Base-by-base conservation (phyloP, 1,140 invertebrate species). In the Drosophila yakuba region DNA sequence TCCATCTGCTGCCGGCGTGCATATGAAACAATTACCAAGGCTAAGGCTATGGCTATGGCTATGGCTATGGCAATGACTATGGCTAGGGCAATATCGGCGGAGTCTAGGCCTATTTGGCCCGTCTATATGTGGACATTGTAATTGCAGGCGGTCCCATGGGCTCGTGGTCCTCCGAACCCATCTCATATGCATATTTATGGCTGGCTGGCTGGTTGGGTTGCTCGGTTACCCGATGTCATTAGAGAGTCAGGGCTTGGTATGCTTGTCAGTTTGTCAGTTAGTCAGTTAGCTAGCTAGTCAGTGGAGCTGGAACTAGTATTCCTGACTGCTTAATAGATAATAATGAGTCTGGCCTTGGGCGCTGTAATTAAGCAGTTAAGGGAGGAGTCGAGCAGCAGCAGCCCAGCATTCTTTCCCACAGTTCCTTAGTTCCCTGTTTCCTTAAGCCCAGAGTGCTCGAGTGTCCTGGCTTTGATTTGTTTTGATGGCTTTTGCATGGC, bases 341-440 rank as follows among this genome's bases (percentile, higher is more conserved):
- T 86, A 86, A 78, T 78, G 75, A 78, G 75, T 39, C 51, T 57
- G 75, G 75, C 84, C 84, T 89, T 84, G 84, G 78, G 84, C 84
- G 85, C 80, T 89, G 84, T 89, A 89, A 89, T 89, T 89, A 89
- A 89, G 84, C 84, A 90, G 84, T 89, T 89, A 84, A 89, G 77
- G 77, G 80, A 45, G 74, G 55, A 67, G 82, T 45, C 58, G 32
- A 58, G 41, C 38, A 38, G 36, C 38, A 43, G n/a, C n/a, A n/a
- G 25, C 39, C 60, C 48, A 45, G 58, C 80, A 62, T 78, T 71
- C 67, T 71, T 89, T 89, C 84, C 80, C 84, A 89, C 84, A 89
- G 84, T 78, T 63, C 25, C 48, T 32, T 4, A 6, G 10, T 44
- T n/a, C 3, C 20, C 3, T 2, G 32, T 32, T 32, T 15, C 59